phyloP scores from a whole-genome alignment of 2,797 vertebrate species.

The Microcaecilia unicolor region DNA sequence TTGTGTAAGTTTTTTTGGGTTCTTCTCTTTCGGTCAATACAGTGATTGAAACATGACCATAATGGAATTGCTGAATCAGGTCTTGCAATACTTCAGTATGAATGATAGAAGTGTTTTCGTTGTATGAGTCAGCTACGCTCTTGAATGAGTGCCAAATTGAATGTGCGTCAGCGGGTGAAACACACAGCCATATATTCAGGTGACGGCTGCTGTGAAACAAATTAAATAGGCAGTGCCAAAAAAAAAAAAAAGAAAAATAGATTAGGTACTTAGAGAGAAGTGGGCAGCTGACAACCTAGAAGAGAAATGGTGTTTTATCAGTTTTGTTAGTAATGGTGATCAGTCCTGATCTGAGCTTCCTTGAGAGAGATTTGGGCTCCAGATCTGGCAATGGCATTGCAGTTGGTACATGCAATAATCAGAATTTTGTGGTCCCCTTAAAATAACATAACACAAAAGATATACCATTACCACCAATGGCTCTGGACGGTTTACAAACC shows the following conservation, averaged over 20 bases:
- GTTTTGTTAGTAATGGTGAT: too few relatives aligned
- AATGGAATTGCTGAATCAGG: constrained; percentile 35
- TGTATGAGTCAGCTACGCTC: constrained; percentile 46
- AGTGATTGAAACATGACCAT: too few relatives aligned
- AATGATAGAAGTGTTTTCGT: constrained; percentile 30
- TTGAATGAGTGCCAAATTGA: constrained; percentile 36
- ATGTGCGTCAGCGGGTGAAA: constrained; percentile 27
- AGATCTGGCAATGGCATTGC: too few relatives aligned
- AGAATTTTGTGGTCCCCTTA: too few relatives aligned
- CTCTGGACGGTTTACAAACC: too few relatives aligned
- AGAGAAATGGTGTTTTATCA: background rate
- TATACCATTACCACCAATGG: too few relatives aligned
- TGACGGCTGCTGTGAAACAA: constrained; percentile 16
- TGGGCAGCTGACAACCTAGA: background rate
- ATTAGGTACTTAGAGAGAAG: background rate
- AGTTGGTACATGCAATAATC: too few relatives aligned
- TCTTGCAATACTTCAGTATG: constrained; percentile 13
- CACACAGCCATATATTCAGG: constrained; percentile 25
- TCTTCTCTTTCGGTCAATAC: too few relatives aligned
- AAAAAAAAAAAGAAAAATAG: background rate
- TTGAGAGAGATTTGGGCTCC: too few relatives aligned
- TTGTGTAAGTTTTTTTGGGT: too few relatives aligned
- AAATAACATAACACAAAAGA: too few relatives aligned
- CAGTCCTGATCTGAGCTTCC: too few relatives aligned
- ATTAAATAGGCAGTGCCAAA: constrained; percentile 5